Evolutionary conservation across 2,888 invertebrate genomes (phyloP), one percentile per base, ranked within the genome.

Genomic region (Tubulanus polymorphus): DNA sequence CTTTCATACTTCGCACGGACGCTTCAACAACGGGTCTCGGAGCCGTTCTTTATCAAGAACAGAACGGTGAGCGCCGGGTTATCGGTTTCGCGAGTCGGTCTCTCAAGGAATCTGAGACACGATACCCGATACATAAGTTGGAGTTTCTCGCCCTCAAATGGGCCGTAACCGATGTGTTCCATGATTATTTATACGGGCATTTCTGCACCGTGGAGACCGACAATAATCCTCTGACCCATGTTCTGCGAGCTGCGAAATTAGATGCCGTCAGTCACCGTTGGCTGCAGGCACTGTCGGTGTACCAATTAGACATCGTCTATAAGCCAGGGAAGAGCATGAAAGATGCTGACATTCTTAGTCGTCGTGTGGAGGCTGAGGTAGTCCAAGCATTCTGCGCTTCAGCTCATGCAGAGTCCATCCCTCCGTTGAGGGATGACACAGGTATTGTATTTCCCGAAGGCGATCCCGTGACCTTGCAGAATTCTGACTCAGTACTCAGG

Each of bases 1-100:
- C 59, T 25, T 63, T 59, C 37, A 51, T 49, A 6, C 20, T 63
- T 3, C 50, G 57, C 41, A 54, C 49, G 2, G 61, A 63, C 47
- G 53, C 55, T 0, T 48, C 49, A 45, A 12, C 29, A n/a, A 20
- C 32, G 26, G 57, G 57, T n/a, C 32, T 60, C 3, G 62, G 60
- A 20, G 55, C 51, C 46, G 55, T 60, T 2, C 28, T 62, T 28
- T 62, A 59, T 32, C 55, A 62, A 28, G 27, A 46, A 10, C 47
- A 54, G 10, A 56, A 49, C 29, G 41, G 29, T 12, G 29, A 28
- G 30, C 29, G 41, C 6, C 47, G 45, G 15, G 56, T 50, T 3
- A 50, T 58, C 2, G 48, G 48, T 6, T 58, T 55, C 49, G 58
- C 58, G 1, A 51, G 55, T 26, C 23, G 58, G 46, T 30, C 51